phyloP scores from a whole-genome alignment of 2,797 vertebrate species.

The Silurus lanzhouensis region DNA sequence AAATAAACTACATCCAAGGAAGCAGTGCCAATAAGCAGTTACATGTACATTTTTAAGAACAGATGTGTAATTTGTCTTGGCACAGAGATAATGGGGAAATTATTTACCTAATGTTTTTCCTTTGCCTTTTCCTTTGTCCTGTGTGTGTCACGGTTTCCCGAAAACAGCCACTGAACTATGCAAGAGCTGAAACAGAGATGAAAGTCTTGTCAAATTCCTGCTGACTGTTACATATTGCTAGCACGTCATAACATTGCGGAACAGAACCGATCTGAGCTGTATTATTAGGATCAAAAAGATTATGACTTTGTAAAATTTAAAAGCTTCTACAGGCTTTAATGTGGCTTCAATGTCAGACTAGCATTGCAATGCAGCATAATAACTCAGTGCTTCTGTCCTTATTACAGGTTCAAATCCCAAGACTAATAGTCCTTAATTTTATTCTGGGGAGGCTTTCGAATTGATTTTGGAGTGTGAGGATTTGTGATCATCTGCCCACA shows the following conservation, averaged over 20 bases:
- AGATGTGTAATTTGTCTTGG: conserved; percentile 34
- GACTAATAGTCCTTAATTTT: background rate
- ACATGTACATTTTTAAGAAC: conserved; percentile 3
- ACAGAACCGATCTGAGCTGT: conserved; percentile 3
- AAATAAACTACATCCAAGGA: background rate
- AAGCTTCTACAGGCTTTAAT: background rate
- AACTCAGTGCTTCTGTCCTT: background rate
- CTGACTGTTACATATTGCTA: conserved; percentile 12
- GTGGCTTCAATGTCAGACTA: background rate
- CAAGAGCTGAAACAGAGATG: conserved; percentile 6
- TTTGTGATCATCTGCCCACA: background rate
- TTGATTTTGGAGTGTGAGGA: background rate
- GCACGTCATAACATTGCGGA: conserved; percentile 1
- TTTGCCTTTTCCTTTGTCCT: conserved; percentile 10
- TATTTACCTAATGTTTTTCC: conserved; percentile 41
- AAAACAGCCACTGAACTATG: background rate
- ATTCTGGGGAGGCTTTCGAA: background rate
- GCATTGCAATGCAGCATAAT: background rate
- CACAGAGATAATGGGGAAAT: conserved; percentile 12
- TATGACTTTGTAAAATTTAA: background rate
- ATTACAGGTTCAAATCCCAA: background rate
- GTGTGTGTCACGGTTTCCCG: background rate
- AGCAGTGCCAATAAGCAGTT: background rate
- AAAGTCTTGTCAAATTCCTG: conserved; percentile 22
- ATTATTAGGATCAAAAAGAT: background rate